phyloP scores from a whole-genome alignment of 2,888 invertebrate species.

The Dicranocentrus wangi region DNA sequence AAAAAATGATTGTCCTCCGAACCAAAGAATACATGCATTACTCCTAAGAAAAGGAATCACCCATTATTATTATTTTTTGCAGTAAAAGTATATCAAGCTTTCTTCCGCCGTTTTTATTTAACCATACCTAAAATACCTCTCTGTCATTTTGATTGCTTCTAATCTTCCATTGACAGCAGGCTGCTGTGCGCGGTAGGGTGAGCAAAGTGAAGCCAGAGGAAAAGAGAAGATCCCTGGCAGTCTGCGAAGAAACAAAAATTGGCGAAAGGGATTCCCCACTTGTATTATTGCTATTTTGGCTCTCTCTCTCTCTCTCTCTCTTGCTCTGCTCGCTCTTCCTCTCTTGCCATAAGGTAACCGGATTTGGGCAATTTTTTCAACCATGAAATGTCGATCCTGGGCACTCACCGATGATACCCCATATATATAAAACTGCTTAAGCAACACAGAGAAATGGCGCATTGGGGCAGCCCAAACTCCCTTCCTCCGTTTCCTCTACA shows the following conservation, averaged over 20 bases:
- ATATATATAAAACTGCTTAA: too few species aligned
- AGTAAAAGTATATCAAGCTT: too few species aligned
- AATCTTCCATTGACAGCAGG: slow-evolving; percentile 52
- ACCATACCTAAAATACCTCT: slow-evolving; percentile 32
- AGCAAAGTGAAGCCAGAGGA: not conserved
- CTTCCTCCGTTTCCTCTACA: not conserved
- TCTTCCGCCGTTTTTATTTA: slow-evolving; percentile 8
- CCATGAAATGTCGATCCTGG: slow-evolving; percentile 61
- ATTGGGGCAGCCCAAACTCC: not conserved
- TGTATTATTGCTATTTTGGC: slow-evolving; percentile 14
- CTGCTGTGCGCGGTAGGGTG: not conserved
- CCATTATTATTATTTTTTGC: too few species aligned
- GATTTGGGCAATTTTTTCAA: slow-evolving; percentile 57
- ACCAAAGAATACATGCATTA: too few species aligned
- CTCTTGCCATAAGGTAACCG: too few species aligned
- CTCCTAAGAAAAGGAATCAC: too few species aligned
- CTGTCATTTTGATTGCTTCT: slow-evolving; percentile 39
- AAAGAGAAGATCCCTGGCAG: not conserved
- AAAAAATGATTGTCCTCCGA: too few species aligned
- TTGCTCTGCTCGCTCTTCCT: too few species aligned
- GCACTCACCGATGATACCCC: slow-evolving; percentile 34
- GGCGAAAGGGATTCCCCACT: too few species aligned
- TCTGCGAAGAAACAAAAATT: too few species aligned
- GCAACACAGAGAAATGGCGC: not conserved
- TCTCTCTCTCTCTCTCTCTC: too few species aligned